These are phyloP conservation scores for Leptinotarsa lineolata DNA, from an alignment of 1,140 invertebrate species.

Conservation along the genomic window DNA sequence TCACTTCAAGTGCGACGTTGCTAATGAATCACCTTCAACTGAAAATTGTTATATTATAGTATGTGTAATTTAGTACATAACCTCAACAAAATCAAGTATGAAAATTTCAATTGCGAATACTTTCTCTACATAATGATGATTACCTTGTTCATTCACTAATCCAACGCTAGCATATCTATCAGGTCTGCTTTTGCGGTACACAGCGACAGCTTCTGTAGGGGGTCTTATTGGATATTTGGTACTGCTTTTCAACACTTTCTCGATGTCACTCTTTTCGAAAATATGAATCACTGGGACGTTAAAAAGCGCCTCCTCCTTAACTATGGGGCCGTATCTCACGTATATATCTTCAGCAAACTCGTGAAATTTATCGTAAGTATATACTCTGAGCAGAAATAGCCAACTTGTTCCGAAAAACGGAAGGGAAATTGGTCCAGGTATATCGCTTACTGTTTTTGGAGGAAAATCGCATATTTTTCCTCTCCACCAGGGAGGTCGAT, in stretches of 20 bases:
- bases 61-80: too few relatives aligned
- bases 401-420: conserved; percentile 81
- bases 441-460: conserved; percentile 40
- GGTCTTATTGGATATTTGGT: conserved; percentile 79
- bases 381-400: conserved; percentile 71
- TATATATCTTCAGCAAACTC: conserved; percentile 77
- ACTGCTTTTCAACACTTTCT: conserved; percentile 71
- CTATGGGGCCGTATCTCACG: conserved; percentile 72
- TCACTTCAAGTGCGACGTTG: too few relatives aligned
- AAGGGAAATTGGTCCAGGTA: conserved; percentile 76
- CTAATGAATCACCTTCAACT: too few relatives aligned
- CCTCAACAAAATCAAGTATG: too few relatives aligned
- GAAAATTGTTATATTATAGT: too few relatives aligned
- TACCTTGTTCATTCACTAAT: conserved; percentile 77
- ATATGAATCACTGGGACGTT: conserved; percentile 77
- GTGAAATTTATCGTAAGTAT: conserved; percentile 75
- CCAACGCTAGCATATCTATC: conserved; percentile 81
- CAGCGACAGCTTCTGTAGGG: conserved; percentile 78
- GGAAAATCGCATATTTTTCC: conserved; percentile 31
- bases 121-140: background rate
- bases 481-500: conserved; percentile 42
- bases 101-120: too few relatives aligned
- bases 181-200: conserved; percentile 73
- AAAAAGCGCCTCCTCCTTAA: conserved; percentile 76
- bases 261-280: conserved; percentile 76